phyloP scores from a whole-genome alignment of 2,888 invertebrate genomes.

The Ichneumoninae sp. region DNA sequence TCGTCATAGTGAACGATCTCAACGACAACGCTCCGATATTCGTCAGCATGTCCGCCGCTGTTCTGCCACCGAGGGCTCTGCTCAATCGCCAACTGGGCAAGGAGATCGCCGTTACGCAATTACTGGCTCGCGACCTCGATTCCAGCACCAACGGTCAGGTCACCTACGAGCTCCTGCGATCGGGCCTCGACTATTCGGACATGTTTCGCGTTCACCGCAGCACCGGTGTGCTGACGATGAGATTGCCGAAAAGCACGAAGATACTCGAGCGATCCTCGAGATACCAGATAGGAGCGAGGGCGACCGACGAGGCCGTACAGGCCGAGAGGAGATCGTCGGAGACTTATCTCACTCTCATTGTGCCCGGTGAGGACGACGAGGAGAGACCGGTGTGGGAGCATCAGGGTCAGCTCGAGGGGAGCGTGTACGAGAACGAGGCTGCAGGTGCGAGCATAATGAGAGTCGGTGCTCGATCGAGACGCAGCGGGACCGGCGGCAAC shows the following conservation, averaged over 20 bases:
- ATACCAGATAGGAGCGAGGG: constrained; percentile 93
- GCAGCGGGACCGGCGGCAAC: constrained; percentile 89
- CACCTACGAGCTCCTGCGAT: constrained; percentile 92
- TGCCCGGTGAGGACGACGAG: constrained; percentile 87
- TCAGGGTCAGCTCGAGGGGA: constrained; percentile 89
- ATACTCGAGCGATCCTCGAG: constrained; percentile 88
- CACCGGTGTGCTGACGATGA: constrained; percentile 87
- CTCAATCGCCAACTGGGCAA: constrained; percentile 84
- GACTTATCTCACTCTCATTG: constrained; percentile 93
- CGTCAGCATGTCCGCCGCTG: constrained; percentile 95
- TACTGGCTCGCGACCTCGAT: constrained; percentile 94
- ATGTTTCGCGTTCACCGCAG: constrained; percentile 93
- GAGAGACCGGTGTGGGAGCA: constrained; percentile 82
- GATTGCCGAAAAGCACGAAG: constrained; percentile 85
- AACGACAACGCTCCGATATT: constrained; percentile 97
- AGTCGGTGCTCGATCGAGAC: constrained; percentile 89
- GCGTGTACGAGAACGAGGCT: constrained; percentile 95
- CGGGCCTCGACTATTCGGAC: constrained; percentile 87
- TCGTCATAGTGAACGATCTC: constrained; percentile 96
- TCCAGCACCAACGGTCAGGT: constrained; percentile 96
- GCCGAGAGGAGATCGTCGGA: constrained; percentile 95
- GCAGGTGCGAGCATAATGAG: constrained; percentile 94
- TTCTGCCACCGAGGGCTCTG: constrained; percentile 87
- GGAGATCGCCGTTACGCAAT: constrained; percentile 89
- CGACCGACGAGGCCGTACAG: constrained; percentile 96